A percentile compares a stretch with the other conserved stretches of the same genome.
phyloP scores from a whole-genome alignment of 1,140 invertebrate species.

The Drosophila leontia region DNA sequence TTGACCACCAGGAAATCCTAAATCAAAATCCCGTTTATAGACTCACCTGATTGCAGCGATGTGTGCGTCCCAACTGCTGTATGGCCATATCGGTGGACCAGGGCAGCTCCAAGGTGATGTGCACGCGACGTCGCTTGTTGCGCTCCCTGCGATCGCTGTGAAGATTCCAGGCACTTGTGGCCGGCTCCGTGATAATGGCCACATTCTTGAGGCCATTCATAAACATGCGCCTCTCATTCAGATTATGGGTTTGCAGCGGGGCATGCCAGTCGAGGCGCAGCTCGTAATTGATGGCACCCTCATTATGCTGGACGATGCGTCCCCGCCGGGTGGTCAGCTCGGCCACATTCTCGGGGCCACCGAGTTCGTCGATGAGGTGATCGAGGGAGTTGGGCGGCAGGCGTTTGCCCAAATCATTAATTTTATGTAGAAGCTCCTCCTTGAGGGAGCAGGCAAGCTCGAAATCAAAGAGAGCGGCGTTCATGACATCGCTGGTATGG shows the following conservation, averaged over 20 bases:
- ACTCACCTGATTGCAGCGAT: constrained; percentile 90
- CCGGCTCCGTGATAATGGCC: constrained; percentile 99
- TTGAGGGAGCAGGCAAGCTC: constrained; percentile 96
- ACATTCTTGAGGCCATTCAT: constrained; percentile 99
- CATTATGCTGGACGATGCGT: constrained; percentile 95
- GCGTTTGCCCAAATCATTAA: constrained; percentile 94
- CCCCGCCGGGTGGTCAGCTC: constrained; percentile 99
- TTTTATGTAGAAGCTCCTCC: constrained; percentile 93
- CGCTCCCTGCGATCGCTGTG: constrained; percentile 96
- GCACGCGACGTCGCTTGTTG: constrained; percentile 97
- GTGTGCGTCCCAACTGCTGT: constrained; percentile 97
- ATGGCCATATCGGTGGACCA: constrained; percentile 99
- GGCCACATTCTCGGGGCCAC: constrained; percentile 98
- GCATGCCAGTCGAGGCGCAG: constrained; percentile 96
- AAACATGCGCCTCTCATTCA: constrained; percentile 95
- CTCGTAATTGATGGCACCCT: constrained; percentile 96
- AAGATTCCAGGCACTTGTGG: constrained; percentile 96
- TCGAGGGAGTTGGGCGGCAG: constrained; percentile 99
- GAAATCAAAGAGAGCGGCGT: constrained; percentile 86
- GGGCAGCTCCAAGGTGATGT: constrained; percentile 99
- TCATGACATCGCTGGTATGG: not conserved
- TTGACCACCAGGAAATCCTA: not conserved
- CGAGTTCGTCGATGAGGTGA: constrained; percentile 98
- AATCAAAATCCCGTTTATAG: not conserved
- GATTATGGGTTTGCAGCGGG: constrained; percentile 97